Base-by-base conservation (phyloP, 2,797 vertebrate genomes). In the Catamblyrhynchus diadema region DNA sequence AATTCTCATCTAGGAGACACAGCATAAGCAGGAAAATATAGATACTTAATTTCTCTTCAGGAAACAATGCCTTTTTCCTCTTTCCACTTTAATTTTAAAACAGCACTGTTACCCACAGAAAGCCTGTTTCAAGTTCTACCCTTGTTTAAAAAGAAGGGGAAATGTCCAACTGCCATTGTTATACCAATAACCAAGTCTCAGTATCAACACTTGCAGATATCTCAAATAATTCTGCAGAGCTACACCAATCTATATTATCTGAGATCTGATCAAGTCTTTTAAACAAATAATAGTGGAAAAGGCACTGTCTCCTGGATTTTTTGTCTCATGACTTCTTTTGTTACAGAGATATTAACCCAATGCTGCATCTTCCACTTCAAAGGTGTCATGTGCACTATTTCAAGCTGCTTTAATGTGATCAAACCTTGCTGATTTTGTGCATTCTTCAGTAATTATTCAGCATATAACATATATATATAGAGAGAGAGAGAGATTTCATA, bases 401-500 rank as follows among this genome's bases (percentile, higher is more conserved):
- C 54, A 85, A 94, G 75, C 35, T 94, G 80, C 86, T 96, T 94
- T 72, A 79, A 47, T 48, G 47, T 39, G 42, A 90, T 42, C 4
- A 2, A 95, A 67, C 27, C 64, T 92, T 79, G 69, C 44, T 66
- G 95, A 92, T 86, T 73, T 85, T 33, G 65, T 66, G 86, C 56
- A 75, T 81, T 93, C 66, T 94, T 95, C 90, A 95, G 91, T 97
- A 97, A 98, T 97, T 98, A 95, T 94, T 91, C 79, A 85, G 20
- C 16, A 39, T 28, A 28, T 37, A 3, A 20, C 20, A 41, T 33
- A 30, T 16, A 50, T 47, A 47, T 24, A 24, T 8, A 47, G 9
- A 44, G 19, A 44, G 42, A 44, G 42, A 44, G 42, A 20, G 42
- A 44, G 19, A 44, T 42, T 8, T 47, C 23, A 28, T 50, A 50